Conservation (phyloP, 1,140 invertebrate genomes). For the Drosophila azteca region DNA sequence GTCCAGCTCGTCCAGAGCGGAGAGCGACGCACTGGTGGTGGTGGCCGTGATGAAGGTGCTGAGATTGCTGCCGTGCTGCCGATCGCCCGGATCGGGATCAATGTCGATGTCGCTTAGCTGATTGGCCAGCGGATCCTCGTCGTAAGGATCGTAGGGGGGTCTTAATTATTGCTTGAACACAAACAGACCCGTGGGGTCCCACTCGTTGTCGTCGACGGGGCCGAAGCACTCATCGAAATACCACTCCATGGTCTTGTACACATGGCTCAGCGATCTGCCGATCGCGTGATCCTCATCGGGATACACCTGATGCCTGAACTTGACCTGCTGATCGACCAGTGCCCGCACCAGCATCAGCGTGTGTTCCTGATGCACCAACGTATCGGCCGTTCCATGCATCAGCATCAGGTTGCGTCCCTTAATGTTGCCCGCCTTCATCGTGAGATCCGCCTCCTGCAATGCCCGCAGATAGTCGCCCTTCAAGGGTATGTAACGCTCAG, state of each 20-base stretch:
- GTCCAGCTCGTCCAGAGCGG: constrained; percentile 68
- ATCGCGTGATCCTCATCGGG: constrained; percentile 92
- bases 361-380: constrained; percentile 93
- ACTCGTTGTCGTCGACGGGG: constrained; percentile 88
- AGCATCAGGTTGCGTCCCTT: constrained; percentile 87
- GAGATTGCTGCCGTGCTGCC: constrained; percentile 45
- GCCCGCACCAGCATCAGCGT: constrained; percentile 91
- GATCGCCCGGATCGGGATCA: constrained; percentile 38
- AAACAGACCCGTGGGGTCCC: constrained; percentile 85
- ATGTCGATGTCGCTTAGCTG: constrained; percentile 71
- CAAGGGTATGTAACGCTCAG: constrained; percentile 91
- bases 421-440: constrained; percentile 88
- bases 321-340: constrained; percentile 88
- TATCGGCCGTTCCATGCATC: constrained; percentile 92
- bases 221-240: constrained; percentile 94
- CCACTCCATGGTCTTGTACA: constrained; percentile 92
- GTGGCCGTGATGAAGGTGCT: constrained; percentile 38
- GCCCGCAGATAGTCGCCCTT: constrained; percentile 87
- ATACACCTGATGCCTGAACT: constrained; percentile 93
- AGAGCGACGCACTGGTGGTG: constrained; percentile 52
- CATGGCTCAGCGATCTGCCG: constrained; percentile 88
- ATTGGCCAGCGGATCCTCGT: constrained; percentile 76
- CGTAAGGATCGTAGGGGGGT: constrained; percentile 80
- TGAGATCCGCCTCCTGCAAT: constrained; percentile 90
- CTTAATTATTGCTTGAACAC: constrained; percentile 84